Percentiles rank a stretch among this genome's conserved stretches.
Conservation (phyloP, 2,113 vertebrate genomes). For the Ptychochromis oligacanthus region DNA sequence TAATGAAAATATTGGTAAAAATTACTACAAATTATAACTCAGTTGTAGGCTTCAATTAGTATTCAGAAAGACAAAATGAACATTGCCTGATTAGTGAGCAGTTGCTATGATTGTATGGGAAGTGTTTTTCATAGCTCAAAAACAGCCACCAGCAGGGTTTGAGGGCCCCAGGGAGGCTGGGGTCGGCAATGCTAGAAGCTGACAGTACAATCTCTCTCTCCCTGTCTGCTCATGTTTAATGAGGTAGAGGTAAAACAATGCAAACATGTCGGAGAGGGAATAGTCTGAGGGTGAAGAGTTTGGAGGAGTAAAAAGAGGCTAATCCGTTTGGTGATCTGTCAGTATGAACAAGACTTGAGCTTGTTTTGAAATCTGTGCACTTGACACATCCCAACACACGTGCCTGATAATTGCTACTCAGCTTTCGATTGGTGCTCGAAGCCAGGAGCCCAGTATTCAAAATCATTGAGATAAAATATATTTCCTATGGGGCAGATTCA, state of each 20-base stretch:
- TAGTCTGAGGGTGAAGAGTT: neutral
- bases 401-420: neutral
- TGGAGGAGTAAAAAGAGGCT: neutral
- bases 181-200: neutral
- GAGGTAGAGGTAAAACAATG: neutral
- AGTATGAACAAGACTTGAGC: neutral
- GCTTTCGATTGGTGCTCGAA: neutral
- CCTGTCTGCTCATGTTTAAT: neutral
- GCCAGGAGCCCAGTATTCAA: neutral
- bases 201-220: neutral
- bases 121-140: neutral
- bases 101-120: neutral
- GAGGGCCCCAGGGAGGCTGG: neutral
- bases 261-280: neutral
- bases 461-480: constrained; percentile 31
- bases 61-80: neutral
- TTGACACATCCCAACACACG: neutral
- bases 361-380: constrained; percentile 1
- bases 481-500: constrained; percentile 43
- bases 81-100: neutral
- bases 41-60: neutral
- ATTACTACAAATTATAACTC: neutral
- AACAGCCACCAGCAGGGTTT: neutral
- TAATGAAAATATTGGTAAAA: too few relatives aligned
- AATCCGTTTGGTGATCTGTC: constrained; percentile 4